phyloP scores from a whole-genome alignment of 2,888 invertebrate genomes.

The Drosophila cognata region DNA sequence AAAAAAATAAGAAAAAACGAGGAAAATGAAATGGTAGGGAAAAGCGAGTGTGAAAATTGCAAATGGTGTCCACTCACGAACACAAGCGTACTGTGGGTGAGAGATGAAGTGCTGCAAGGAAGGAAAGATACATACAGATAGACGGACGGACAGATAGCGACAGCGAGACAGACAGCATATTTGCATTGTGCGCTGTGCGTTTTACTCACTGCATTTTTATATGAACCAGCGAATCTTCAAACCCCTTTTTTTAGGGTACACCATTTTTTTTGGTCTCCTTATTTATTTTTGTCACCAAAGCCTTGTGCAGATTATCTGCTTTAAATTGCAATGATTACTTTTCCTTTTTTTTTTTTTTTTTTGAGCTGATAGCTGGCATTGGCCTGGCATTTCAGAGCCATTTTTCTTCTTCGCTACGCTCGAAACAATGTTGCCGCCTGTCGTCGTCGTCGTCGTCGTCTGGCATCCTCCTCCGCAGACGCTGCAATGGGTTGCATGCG shows the following conservation, averaged over 20 bases:
- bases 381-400: slow-evolving; percentile 75
- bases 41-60: slow-evolving; percentile 77
- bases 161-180: slow-evolving; percentile 62
- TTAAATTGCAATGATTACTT: slow-evolving; percentile 84
- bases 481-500: slow-evolving; percentile 28
- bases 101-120: slow-evolving; percentile 4
- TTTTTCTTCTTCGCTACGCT: slow-evolving; percentile 77
- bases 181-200: slow-evolving; percentile 65
- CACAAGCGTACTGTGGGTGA: slow-evolving; percentile 30
- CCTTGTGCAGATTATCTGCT: slow-evolving; percentile 82
- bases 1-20: slow-evolving; percentile 8
- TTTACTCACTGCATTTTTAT: slow-evolving; percentile 64
- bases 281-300: slow-evolving; percentile 59
- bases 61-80: slow-evolving; percentile 81
- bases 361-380: slow-evolving; percentile 46
- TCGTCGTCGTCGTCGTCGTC: slow-evolving; percentile 52
- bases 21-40: slow-evolving; percentile 11
- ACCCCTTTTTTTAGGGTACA: slow-evolving; percentile 48
- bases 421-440: slow-evolving; percentile 74
- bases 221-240: slow-evolving; percentile 36
- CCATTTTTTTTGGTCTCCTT: slow-evolving; percentile 28
- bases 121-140: slow-evolving; percentile 26
- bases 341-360: slow-evolving; percentile 21
- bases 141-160: slow-evolving; percentile 12
- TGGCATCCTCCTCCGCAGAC: slow-evolving; percentile 33